These are phyloP conservation scores for Eristalis pertinax DNA, from an alignment of 2,888 invertebrate genomes.

Conservation along the genomic window DNA sequence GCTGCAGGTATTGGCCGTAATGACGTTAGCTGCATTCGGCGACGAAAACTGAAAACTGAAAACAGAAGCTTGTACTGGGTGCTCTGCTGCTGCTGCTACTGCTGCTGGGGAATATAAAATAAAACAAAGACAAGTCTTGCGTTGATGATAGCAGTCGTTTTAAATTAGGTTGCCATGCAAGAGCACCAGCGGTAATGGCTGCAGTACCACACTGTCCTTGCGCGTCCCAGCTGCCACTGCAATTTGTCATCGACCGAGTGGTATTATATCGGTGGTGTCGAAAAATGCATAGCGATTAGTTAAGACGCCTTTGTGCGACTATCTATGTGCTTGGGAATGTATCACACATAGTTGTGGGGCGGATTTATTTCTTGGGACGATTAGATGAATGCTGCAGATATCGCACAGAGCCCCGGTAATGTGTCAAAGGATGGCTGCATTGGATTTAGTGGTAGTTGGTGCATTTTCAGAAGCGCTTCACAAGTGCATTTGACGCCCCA, in stretches of 20 bases:
- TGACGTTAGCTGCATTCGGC: slow-evolving; percentile 62
- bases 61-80: slow-evolving; percentile 21
- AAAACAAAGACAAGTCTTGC: slow-evolving; percentile 33
- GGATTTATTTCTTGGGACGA: background rate
- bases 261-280: slow-evolving; percentile 55
- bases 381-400: slow-evolving; percentile 2
- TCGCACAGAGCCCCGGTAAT: background rate
- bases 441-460: background rate
- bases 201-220: slow-evolving; percentile 45
- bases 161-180: slow-evolving; percentile 57
- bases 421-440: background rate
- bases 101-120: slow-evolving; percentile 38
- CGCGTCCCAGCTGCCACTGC: slow-evolving; percentile 50
- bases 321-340: background rate
- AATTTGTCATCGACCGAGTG: slow-evolving; percentile 64
- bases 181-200: slow-evolving; percentile 20
- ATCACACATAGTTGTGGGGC: background rate
- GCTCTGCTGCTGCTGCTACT: background rate
- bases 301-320: background rate
- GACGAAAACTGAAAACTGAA: slow-evolving; percentile 55
- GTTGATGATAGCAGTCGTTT: slow-evolving; percentile 58
- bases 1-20: slow-evolving; percentile 69
- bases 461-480: too few species aligned
- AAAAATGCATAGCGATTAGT: slow-evolving; percentile 62
- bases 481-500: background rate